Conservation (phyloP, 2,888 invertebrate species). For the Rhorus exstirpatorius region DNA sequence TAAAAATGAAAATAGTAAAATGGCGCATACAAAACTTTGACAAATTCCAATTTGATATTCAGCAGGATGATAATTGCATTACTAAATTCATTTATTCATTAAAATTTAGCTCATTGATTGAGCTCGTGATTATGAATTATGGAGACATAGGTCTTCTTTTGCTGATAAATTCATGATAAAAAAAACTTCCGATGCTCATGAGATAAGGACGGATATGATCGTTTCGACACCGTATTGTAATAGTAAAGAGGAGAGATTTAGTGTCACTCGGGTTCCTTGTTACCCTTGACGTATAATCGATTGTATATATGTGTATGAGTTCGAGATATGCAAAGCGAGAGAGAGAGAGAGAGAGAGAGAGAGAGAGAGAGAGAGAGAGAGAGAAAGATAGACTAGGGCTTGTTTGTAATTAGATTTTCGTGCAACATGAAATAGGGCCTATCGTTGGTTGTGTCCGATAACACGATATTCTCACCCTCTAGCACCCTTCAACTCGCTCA, state of each 20-base stretch:
- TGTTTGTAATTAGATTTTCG: slow-evolving; percentile 70
- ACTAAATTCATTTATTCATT: neutral
- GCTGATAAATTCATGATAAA: too few species aligned
- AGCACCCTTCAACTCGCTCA: slow-evolving; percentile 40
- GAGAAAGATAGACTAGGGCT: slow-evolving; percentile 24
- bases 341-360: slow-evolving; percentile 1
- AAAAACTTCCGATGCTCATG: too few species aligned
- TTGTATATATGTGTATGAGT: neutral
- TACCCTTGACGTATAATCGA: neutral
- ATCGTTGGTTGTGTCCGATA: slow-evolving; percentile 73
- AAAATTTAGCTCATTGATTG: neutral
- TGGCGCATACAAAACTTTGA: neutral
- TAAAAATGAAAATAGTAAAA: neutral
- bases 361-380: slow-evolving; percentile 16
- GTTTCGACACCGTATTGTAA: neutral
- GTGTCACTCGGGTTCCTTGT: neutral
- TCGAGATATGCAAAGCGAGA: slow-evolving; percentile 6
- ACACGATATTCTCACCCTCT: slow-evolving; percentile 66
- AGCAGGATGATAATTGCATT: neutral
- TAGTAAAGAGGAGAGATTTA: neutral
- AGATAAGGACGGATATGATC: neutral
- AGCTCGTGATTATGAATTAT: neutral
- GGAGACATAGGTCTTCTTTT: too few species aligned
- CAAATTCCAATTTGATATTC: neutral
- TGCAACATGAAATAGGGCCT: slow-evolving; percentile 67